Base-by-base conservation (phyloP, 92 coral and sea anemone species). In the Palythoa grandis region DNA sequence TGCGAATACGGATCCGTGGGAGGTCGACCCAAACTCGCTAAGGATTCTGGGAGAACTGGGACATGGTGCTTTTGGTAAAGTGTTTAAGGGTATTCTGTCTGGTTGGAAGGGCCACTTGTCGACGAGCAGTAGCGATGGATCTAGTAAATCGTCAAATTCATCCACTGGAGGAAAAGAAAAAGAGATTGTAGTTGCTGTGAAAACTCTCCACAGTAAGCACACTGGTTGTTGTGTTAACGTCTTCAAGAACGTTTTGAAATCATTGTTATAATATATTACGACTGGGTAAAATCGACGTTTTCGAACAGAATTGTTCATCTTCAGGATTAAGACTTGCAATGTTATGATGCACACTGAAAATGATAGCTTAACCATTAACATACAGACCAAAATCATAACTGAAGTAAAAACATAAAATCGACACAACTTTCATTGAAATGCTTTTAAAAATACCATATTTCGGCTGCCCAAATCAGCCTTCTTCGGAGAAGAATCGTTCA, bases 51-150 rank as follows among this genome's bases (percentile, higher is more conserved):
- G 74, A 53, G 89, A 87, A 63, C 78, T 87, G 19, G 89, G 89
- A 38, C 71, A 69, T 0, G 89, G 89, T 53, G 89, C 89, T 15
- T 87, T 87, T 70, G 89, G 89, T 13, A 79, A 87, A 43, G 89
- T 87, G 60, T 87, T 52, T 76, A 87, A 78, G 70, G 89, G 89
- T 37, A 87, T 79, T 20, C 38, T 87, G 73, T 65, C 72, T 2
- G 39, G 58, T 9, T 80, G 29, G 63, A 70, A 80, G 61, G 20
- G 61, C 20, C 20, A 52, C 35, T 8, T 22, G 73, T 69, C 47
- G 35, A 69, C 73, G 19, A 39, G 61, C 22, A 76, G 50, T 11
- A 80, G 74, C 23, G 85, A 80, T 16, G 74, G 60, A 66, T 80
- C 61, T 3, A 17, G 58, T 39, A 80, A 40, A 65, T 65, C 85